Percentiles rank a stretch among this genome's conserved stretches.
Evolutionary conservation across 2,113 vertebrate genomes (phyloP).

Genomic region (Nesogale talazaci): DNA sequence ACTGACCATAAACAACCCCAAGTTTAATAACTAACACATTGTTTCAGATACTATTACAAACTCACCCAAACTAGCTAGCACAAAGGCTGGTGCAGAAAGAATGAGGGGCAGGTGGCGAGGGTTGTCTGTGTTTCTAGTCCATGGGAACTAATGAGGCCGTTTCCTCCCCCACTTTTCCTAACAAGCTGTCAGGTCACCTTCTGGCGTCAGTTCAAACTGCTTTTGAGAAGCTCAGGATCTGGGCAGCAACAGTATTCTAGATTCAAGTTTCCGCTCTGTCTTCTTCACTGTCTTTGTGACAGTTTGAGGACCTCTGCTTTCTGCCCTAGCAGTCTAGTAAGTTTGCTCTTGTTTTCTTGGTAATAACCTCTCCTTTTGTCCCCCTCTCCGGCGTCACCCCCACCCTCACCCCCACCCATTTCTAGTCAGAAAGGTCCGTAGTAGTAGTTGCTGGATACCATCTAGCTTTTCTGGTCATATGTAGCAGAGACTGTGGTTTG

Average conservation of each 20-base stretch:
- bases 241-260: background rate
- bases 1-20: slow-evolving; percentile 40
- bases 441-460: too few species aligned
- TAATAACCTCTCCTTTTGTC: too few species aligned
- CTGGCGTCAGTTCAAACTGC: background rate
- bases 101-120: background rate
- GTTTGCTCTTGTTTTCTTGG: too few species aligned
- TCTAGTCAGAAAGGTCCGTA: too few species aligned
- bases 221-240: slow-evolving; percentile 1
- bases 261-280: background rate
- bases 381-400: too few species aligned
- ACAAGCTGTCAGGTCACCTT: background rate
- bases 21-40: slow-evolving; percentile 13
- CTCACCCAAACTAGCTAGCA: background rate
- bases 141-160: background rate
- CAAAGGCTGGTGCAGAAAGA: background rate
- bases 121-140: background rate
- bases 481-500: too few species aligned
- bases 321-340: too few species aligned
- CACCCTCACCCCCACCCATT: too few species aligned
- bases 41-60: slow-evolving; percentile 21
- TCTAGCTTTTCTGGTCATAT: too few species aligned
- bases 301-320: too few species aligned
- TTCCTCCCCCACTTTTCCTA: background rate
- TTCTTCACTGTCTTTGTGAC: background rate